Percentiles rank a stretch among this genome's conserved stretches.
phyloP scores from a whole-genome alignment of 2,888 invertebrate genomes.

The Drosophila formosana region DNA sequence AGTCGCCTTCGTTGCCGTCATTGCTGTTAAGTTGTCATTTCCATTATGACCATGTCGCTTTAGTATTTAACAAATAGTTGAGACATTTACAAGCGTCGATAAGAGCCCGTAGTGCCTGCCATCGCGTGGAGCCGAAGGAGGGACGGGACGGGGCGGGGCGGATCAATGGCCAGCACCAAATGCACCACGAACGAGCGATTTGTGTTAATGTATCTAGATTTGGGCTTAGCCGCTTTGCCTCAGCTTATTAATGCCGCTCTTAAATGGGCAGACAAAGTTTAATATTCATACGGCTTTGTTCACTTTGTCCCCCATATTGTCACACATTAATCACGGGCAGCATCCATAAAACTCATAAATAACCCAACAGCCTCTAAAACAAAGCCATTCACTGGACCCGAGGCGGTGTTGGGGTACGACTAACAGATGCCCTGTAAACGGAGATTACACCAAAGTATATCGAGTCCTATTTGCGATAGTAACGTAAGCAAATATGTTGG shows the following conservation, averaged over 20 bases:
- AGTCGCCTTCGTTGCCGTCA: slow-evolving; percentile 51
- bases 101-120: slow-evolving; percentile 45
- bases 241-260: slow-evolving; percentile 74
- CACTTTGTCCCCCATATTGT: slow-evolving; percentile 34
- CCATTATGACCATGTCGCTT: slow-evolving; percentile 83
- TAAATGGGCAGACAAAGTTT: slow-evolving; percentile 65
- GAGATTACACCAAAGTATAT: too few species aligned
- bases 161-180: slow-evolving; percentile 34
- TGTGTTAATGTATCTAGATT: slow-evolving; percentile 72
- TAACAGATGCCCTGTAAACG: slow-evolving; percentile 1
- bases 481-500: too few species aligned
- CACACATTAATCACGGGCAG: slow-evolving; percentile 71
- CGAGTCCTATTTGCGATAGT: too few species aligned
- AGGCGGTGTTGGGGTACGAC: background rate
- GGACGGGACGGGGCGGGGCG: background rate
- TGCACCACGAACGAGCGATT: slow-evolving; percentile 59
- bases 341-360: slow-evolving; percentile 69
- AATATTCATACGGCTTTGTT: slow-evolving; percentile 67
- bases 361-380: slow-evolving; percentile 29
- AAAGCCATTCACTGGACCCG: slow-evolving; percentile 11
- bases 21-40: slow-evolving; percentile 82
- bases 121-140: background rate
- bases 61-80: slow-evolving; percentile 84
- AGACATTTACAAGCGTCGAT: slow-evolving; percentile 83
- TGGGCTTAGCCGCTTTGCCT: slow-evolving; percentile 35